Evolutionary conservation across 2,888 invertebrate species (phyloP), one percentile per base, ranked within the genome.

Genomic region (Tolmerus cingulatus): DNA sequence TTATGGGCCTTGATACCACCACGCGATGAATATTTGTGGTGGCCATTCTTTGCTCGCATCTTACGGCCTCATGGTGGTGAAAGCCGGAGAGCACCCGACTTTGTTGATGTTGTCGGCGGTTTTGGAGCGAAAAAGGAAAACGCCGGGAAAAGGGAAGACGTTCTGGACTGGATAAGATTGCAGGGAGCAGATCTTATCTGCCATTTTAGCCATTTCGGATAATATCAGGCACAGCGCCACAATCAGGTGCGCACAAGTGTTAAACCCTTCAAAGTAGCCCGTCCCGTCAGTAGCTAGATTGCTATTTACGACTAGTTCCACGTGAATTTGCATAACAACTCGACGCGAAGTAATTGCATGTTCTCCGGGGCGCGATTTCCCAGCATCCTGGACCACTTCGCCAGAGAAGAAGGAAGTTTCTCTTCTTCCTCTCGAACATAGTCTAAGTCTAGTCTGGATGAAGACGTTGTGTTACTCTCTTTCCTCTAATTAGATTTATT

Each of bases 401-500:
- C 4, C 23, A 82, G 57, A 19, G 30, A 12, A 82, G 23, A 46
- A 82, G 57, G 40, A 30, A 79, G 23, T 79, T 66, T 66, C 66
- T 66, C 79, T 79, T 66, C 79, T 79, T 23, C 57, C 82, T 37
- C 14, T 51, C 51, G 51, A 66, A 8, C 2, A 16, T 23, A 34
- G 34, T 34, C 34, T 34, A 7, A 34, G 34, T 34, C 34, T 34
- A 1, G 51, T 81, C 5, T 34, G 37, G 23, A 82, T 82, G 82
- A 82, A 82, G 82, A 57, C 82, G 82, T 82, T 82, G 57, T 51
- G 55, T 66, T 82, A 82, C 57, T 37, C 34, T 66, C 82, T 57
- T 66, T 82, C 37, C 57, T 57, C 82, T 82, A 82, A 82, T 82
- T 82, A 82, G 82, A 82, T 82, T 82, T 82, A 82, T 82, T 82